Conservation (phyloP, 2,113 vertebrate species). For the Microcebus tavaratra region DNA sequence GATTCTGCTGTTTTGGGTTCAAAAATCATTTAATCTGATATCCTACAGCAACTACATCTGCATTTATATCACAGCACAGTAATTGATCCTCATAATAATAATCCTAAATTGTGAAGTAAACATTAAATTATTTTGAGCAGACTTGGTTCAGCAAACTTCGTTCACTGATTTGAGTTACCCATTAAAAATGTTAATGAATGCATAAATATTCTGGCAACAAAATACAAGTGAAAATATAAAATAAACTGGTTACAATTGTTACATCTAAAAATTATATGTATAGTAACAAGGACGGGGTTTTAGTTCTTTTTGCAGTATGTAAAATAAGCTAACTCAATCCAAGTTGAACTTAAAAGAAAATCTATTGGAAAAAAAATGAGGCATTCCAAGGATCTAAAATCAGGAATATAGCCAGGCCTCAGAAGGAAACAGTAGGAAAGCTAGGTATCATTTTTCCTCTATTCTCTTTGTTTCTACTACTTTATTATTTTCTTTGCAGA, state of each 20-base stretch:
- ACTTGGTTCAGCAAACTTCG: neutral
- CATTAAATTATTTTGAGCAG: neutral
- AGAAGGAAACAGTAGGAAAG: neutral
- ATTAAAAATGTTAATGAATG: conserved; percentile 23
- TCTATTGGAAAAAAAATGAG: conserved; percentile 33
- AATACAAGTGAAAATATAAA: neutral
- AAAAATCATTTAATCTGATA: conserved; percentile 11
- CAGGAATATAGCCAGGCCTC: neutral
- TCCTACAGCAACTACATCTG: neutral
- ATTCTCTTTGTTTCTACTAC: neutral
- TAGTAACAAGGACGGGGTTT: neutral
- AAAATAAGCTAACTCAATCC: conserved; percentile 2
- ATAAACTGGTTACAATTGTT: neutral
- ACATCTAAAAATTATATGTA: neutral
- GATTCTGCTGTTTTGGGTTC: neutral
- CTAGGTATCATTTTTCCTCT: neutral
- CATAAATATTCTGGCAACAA: neutral
- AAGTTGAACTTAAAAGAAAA: conserved; percentile 14
- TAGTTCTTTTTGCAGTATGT: neutral
- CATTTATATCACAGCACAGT: neutral
- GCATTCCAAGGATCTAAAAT: neutral
- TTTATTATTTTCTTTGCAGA: neutral
- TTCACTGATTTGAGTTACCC: neutral
- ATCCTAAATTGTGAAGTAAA: neutral
- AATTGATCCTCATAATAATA: neutral